These are phyloP conservation scores for Parauchenoglanis punctatus DNA, from an alignment of 2,797 vertebrate species.

Conservation along the genomic window DNA sequence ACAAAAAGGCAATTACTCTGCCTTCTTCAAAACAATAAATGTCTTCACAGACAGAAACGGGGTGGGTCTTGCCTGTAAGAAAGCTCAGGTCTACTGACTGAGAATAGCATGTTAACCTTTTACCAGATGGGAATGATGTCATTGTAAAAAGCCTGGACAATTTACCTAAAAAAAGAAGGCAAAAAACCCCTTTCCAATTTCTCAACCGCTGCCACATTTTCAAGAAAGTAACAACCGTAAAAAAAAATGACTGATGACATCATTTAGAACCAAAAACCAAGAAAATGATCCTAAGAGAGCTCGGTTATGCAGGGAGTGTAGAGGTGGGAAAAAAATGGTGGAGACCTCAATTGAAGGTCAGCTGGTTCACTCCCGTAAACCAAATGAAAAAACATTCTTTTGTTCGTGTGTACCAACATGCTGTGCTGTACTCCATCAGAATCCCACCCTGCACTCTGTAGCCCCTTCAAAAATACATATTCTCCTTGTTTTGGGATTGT, in stretches of 20 bases:
- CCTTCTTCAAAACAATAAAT: conserved; percentile 13
- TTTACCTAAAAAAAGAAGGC: conserved; percentile 28
- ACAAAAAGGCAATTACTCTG: conserved; percentile 1
- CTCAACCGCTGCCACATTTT: conserved; percentile 21
- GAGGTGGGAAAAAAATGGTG: conserved; percentile 16
- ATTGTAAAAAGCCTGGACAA: conserved; percentile 45
- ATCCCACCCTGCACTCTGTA: conserved; percentile 55
- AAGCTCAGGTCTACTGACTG: conserved; percentile 49
- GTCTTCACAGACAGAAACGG: conserved; percentile 23
- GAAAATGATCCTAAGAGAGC: not conserved
- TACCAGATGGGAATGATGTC: conserved; percentile 66
- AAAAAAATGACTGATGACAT: not conserved
- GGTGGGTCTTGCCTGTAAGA: conserved; percentile 28
- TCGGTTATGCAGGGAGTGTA: not conserved
- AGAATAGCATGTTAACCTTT: conserved; percentile 66
- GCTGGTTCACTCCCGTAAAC: conserved; percentile 38
- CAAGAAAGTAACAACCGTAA: not conserved
- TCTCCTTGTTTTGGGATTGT: conserved; percentile 75
- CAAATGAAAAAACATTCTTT: conserved; percentile 45
- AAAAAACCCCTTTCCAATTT: conserved; percentile 22
- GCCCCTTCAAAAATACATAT: conserved; percentile 60
- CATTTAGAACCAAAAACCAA: conserved; percentile 9
- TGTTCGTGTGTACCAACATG: conserved; percentile 40
- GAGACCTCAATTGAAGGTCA: conserved; percentile 41
- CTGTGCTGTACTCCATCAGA: conserved; percentile 15